A percentile compares a stretch with the other conserved stretches of the same genome.
Evolutionary conservation across 2,888 invertebrate genomes (phyloP).

Genomic region (Nectonema munidae): DNA sequence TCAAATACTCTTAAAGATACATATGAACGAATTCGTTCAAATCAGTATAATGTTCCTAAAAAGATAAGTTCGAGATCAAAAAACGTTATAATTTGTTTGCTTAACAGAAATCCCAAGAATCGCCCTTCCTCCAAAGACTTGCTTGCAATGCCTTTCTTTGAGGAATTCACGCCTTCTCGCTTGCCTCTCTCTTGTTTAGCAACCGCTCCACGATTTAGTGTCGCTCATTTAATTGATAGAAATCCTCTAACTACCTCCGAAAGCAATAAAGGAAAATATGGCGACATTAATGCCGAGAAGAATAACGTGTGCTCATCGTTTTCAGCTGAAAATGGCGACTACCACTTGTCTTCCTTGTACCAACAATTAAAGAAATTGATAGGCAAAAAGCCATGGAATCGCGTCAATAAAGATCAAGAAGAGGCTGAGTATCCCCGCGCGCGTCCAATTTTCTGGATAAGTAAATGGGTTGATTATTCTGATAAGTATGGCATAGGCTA

Average conservation of each 20-base stretch:
- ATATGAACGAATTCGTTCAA: constrained; percentile 64
- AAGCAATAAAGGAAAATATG: too few species aligned
- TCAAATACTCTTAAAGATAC: constrained; percentile 73
- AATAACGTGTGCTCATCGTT: too few species aligned
- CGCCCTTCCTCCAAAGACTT: constrained; percentile 26
- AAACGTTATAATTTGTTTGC: constrained; percentile 25
- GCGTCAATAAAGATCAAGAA: too few species aligned
- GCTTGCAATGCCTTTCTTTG: constrained; percentile 19
- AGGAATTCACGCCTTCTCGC: constrained; percentile 41
- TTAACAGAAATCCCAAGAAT: constrained; percentile 25
- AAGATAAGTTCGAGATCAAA: constrained; percentile 19
- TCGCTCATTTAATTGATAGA: constrained; percentile 6
- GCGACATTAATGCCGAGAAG: too few species aligned
- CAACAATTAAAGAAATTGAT: too few species aligned
- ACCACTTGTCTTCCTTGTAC: too few species aligned
- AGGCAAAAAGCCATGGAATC: too few species aligned
- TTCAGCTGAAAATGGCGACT: too few species aligned
- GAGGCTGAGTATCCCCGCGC: constrained; percentile 75
- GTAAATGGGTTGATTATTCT: constrained; percentile 98
- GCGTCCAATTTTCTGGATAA: constrained; percentile 78
- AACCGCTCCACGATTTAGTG: constrained; percentile 37
- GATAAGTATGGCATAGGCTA: constrained; percentile 99
- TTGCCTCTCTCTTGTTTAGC: constrained; percentile 71
- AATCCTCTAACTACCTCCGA: neutral
- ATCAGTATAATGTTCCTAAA: constrained; percentile 44